Conservation (phyloP, 1,140 invertebrate species). For the Cyrtorhinus lividipennis region DNA sequence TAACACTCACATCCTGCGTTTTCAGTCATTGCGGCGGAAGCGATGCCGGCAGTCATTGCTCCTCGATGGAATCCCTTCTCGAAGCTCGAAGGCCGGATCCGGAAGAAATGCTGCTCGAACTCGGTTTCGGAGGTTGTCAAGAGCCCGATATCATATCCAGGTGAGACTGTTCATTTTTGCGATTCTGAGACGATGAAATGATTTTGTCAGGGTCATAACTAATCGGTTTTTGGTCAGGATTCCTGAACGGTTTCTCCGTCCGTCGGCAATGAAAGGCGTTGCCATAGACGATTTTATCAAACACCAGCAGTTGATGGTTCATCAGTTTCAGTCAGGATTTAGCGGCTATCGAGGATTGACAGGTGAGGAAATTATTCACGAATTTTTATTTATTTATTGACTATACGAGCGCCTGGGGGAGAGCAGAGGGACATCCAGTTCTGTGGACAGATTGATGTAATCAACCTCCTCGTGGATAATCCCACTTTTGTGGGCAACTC, state of each 20-base stretch:
- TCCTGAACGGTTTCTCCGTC: slow-evolving; percentile 47
- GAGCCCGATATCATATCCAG: slow-evolving; percentile 27
- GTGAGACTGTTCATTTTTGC: slow-evolving; percentile 24
- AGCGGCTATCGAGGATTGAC: slow-evolving; percentile 45
- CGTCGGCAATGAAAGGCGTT: slow-evolving; percentile 40
- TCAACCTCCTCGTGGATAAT: too few relatives aligned
- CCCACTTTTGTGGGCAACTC: too few relatives aligned
- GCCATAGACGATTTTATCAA: slow-evolving; percentile 42
- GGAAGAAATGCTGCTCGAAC: slow-evolving; percentile 50
- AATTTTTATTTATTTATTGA: too few relatives aligned
- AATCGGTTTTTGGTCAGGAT: too few relatives aligned
- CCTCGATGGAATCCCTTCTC: slow-evolving; percentile 55
- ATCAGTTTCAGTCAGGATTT: slow-evolving; percentile 43
- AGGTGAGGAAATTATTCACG: too few relatives aligned
- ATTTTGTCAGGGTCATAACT: too few relatives aligned
- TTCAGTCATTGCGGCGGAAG: slow-evolving; percentile 17
- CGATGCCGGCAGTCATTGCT: slow-evolving; percentile 46
- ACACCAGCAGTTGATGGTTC: slow-evolving; percentile 40
- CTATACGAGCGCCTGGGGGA: too few relatives aligned
- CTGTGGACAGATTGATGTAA: too few relatives aligned
- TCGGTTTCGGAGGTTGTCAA: slow-evolving; percentile 47
- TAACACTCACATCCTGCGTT: too few relatives aligned
- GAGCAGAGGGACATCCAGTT: too few relatives aligned
- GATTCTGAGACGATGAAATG: not conserved
- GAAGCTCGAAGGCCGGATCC: slow-evolving; percentile 57